A percentile compares a stretch with the other conserved stretches of the same genome.
Conservation (phyloP, 2,113 vertebrate genomes). For the Tursiops truncatus region DNA sequence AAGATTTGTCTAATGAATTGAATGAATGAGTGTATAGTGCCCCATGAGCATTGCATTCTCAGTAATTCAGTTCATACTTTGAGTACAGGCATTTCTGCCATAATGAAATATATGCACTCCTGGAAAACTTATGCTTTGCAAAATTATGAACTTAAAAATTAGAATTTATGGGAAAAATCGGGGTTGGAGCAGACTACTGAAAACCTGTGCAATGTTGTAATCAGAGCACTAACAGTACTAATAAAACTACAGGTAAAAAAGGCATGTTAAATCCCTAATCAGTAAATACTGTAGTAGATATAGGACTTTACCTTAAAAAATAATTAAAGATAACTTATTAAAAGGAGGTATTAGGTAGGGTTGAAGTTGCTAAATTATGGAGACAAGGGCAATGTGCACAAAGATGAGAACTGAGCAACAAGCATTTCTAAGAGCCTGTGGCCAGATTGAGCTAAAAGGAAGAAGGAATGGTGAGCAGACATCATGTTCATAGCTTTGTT, state of each 20-base stretch:
- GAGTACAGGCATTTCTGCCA: not conserved
- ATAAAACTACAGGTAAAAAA: conserved; percentile 9
- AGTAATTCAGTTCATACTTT: not conserved
- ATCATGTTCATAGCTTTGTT: not conserved
- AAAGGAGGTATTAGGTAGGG: not conserved
- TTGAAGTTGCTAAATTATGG: not conserved
- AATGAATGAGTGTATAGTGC: not conserved
- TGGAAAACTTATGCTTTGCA: not conserved
- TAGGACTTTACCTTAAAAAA: not conserved
- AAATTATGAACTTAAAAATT: conserved; percentile 42
- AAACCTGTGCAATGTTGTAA: not conserved
- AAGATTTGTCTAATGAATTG: not conserved
- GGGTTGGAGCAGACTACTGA: not conserved
- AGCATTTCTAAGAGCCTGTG: not conserved
- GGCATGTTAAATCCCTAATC: not conserved
- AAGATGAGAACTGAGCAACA: not conserved
- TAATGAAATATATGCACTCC: not conserved
- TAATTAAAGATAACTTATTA: not conserved
- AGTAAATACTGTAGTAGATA: not conserved
- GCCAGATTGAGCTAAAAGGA: not conserved
- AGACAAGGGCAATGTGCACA: not conserved
- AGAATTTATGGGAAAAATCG: not conserved
- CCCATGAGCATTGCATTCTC: not conserved
- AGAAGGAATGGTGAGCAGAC: not conserved
- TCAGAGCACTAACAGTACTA: not conserved